These are phyloP conservation scores for Dioctria linearis DNA, from an alignment of 2,888 invertebrate species.

Conservation along the genomic window DNA sequence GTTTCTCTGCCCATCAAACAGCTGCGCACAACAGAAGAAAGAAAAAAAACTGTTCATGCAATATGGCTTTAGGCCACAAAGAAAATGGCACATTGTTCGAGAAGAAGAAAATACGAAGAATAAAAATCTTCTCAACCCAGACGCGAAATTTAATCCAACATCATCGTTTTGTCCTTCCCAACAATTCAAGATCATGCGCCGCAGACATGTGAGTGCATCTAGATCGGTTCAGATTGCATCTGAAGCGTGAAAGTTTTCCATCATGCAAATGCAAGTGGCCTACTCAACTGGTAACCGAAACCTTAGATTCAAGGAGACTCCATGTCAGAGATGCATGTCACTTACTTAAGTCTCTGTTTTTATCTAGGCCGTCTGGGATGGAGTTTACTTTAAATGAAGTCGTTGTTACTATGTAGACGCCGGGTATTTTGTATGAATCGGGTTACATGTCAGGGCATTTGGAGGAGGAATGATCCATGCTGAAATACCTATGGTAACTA, in stretches of 20 bases:
- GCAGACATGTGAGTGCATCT: slow-evolving; percentile 13
- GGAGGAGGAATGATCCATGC: not conserved
- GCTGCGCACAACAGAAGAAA: no score
- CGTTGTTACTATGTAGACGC: not conserved
- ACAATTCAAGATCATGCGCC: slow-evolving; percentile 21
- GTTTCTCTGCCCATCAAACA: not conserved
- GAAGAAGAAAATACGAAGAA: not conserved
- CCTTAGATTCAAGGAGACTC: slow-evolving; percentile 13
- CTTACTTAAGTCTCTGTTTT: not conserved
- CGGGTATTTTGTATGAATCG: not conserved
- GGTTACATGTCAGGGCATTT: not conserved
- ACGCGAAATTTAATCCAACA: not conserved
- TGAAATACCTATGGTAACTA: not conserved
- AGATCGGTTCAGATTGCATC: slow-evolving; percentile 7
- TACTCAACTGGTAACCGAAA: slow-evolving; percentile 33
- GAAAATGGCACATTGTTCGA: not conserved
- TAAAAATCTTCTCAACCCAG: not conserved
- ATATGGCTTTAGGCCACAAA: not conserved
- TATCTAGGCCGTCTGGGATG: slow-evolving; percentile 24
- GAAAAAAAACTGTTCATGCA: no score
- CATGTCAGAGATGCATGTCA: slow-evolving; percentile 1
- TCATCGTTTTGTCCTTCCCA: not conserved
- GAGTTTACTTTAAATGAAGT: slow-evolving; percentile 19
- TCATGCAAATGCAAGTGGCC: slow-evolving; percentile 32
- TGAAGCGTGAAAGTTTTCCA: slow-evolving; percentile 25